Percentiles rank a stretch among this genome's conserved stretches.
Evolutionary conservation across 2,797 vertebrate genomes (phyloP).

Genomic region (Pangasius sanitwongsei): DNA sequence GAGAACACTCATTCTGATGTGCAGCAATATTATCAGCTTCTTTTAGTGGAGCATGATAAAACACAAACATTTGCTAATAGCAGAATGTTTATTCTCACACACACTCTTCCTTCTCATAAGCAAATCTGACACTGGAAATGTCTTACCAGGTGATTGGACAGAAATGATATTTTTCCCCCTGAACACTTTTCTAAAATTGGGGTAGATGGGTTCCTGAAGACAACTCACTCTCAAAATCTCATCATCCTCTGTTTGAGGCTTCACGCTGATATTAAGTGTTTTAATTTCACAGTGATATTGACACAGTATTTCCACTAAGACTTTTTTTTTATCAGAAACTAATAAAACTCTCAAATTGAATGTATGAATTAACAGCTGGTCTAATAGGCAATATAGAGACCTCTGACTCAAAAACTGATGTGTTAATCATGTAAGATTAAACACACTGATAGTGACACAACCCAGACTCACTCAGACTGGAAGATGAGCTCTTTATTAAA

Average conservation of each 20-base stretch:
- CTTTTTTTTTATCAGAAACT: neutral
- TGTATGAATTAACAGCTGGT: neutral
- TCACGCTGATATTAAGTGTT: no score
- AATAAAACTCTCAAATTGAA: neutral
- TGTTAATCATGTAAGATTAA: neutral
- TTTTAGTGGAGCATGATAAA: neutral
- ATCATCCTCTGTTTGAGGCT: neutral
- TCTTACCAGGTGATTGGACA: neutral
- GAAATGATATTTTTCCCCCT: neutral
- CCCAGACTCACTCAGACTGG: neutral
- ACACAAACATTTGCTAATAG: neutral
- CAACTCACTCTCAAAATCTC: neutral
- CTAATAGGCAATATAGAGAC: no score
- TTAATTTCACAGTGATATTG: neutral
- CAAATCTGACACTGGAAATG: neutral
- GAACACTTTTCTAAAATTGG: neutral
- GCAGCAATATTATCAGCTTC: neutral
- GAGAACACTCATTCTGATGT: neutral
- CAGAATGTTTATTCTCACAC: neutral
- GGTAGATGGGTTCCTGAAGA: neutral
- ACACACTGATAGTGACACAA: neutral
- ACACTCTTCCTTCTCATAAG: slow-evolving; percentile 38
- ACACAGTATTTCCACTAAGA: neutral
- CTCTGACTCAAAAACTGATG: neutral
- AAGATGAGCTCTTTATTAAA: neutral